Evolutionary conservation across 2,888 invertebrate genomes (phyloP), one percentile per base, ranked within the genome.

Genomic region (Stratiomys singularior): DNA sequence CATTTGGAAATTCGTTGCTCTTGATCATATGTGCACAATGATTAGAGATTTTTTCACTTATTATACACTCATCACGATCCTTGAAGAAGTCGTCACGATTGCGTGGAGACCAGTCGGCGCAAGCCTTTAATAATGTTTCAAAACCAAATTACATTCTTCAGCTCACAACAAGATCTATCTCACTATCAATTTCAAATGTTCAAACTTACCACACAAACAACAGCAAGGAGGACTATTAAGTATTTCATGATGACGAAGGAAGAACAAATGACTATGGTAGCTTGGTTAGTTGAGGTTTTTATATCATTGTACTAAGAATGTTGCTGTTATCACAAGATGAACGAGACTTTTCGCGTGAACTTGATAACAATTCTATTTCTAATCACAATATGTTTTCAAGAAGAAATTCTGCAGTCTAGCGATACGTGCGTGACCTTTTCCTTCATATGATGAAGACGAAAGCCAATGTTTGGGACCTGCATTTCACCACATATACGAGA

Each of bases 21-120:
- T 67, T 67, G 67, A 67, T 44, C 23, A 21, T 3, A 1, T 18
- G 9, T 1, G 11, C 7, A 23, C 44, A 30, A 30, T 67, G 67
- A 18, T 67, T 21, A 11, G 67, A 37, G 21, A 67, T 18, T 44
- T 67, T 67, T 9, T 30, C 37, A 1, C 15, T 15, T 37, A 7
- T 27, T 18, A 67, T 44, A 21, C 67, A 67, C 3, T 67, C 67
- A 5, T n/a, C 44, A 21, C 67, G 67, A 67, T 18, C 27, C 13
- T 44, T 44, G 23, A 18, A 44, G 44, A 7, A 37, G 5, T 67
- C 67, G 7, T 67, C 67, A 4, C 37, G 67, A n/a, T 15, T 67
- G 7, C 9, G 3, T 37, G 67, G 44, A 44, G 23, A 18, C 67
- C 67, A 67, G 27, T 37, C 23, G 67, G 67, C 67, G 44, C 9